phyloP scores from a whole-genome alignment of 2,113 vertebrate genomes.

The Thryonomys swinderianus region DNA sequence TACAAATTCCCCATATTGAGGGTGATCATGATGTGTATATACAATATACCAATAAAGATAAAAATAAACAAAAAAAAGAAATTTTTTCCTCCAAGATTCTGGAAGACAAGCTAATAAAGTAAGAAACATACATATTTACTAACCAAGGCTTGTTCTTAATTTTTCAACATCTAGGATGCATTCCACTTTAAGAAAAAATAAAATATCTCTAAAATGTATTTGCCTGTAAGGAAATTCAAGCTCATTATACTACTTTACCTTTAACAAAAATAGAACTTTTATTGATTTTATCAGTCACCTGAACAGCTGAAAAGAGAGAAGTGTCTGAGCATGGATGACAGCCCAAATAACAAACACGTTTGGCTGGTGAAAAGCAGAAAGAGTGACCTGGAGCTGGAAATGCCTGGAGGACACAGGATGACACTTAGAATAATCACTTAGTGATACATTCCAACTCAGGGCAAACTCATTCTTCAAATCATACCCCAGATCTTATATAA shows the following conservation, averaged over 20 bases:
- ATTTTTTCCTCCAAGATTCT: neutral
- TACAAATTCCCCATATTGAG: no score
- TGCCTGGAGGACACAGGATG: neutral
- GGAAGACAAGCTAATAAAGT: constrained; percentile 11
- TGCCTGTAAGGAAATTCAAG: constrained; percentile 2
- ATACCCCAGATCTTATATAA: neutral
- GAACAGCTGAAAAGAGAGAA: neutral
- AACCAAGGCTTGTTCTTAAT: neutral
- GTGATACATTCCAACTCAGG: neutral
- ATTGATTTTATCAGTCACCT: neutral
- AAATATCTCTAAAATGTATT: constrained; percentile 1
- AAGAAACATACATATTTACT: neutral
- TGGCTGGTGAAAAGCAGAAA: neutral
- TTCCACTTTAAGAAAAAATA: constrained; percentile 24
- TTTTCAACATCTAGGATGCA: neutral
- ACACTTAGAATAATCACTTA: neutral
- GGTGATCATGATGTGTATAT: no score
- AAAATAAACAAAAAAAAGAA: no score
- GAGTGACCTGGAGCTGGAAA: neutral
- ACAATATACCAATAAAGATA: no score
- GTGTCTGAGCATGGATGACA: neutral
- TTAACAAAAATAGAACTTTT: neutral
- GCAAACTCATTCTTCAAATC: neutral
- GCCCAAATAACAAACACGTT: neutral
- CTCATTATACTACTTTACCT: neutral